A percentile compares a stretch with the other conserved stretches of the same genome.
Conservation (phyloP, 2,888 invertebrate species). For the Chromoteleia sp. region DNA sequence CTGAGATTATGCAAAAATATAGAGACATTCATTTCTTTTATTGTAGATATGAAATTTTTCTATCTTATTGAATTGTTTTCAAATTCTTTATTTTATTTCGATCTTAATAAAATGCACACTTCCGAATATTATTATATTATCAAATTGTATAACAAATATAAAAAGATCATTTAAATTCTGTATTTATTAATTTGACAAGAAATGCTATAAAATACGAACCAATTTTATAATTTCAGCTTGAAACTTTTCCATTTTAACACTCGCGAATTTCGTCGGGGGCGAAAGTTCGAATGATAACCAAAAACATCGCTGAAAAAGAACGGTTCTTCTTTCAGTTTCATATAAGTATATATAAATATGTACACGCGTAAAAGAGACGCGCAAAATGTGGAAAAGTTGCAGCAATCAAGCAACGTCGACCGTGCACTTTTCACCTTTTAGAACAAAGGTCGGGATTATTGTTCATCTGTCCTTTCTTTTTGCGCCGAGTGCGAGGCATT, state of each 20-base stretch:
- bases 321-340: conserved; percentile 17
- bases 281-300: conserved; percentile 6
- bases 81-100: no score
- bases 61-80: no score
- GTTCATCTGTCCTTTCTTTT: conserved; percentile 61
- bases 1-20: no score
- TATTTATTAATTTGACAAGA: no score
- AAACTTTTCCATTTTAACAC: conserved; percentile 8
- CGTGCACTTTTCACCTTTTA: conserved; percentile 61
- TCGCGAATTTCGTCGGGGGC: not conserved
- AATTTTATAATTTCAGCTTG: not conserved
- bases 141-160: no score
- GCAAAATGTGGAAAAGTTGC: conserved; percentile 59
- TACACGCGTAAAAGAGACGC: conserved; percentile 38
- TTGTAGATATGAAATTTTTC: no score
- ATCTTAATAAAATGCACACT: no score
- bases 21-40: no score
- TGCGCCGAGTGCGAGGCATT: conserved; percentile 42
- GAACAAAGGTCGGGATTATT: conserved; percentile 68
- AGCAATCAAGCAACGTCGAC: conserved; percentile 66
- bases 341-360: conserved; percentile 48
- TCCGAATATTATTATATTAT: no score
- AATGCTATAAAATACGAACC: no score
- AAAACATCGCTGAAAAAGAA: conserved; percentile 1
- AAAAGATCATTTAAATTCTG: no score